Base-by-base conservation (phyloP, 2,113 vertebrate genomes). In the Pandion haliaetus region DNA sequence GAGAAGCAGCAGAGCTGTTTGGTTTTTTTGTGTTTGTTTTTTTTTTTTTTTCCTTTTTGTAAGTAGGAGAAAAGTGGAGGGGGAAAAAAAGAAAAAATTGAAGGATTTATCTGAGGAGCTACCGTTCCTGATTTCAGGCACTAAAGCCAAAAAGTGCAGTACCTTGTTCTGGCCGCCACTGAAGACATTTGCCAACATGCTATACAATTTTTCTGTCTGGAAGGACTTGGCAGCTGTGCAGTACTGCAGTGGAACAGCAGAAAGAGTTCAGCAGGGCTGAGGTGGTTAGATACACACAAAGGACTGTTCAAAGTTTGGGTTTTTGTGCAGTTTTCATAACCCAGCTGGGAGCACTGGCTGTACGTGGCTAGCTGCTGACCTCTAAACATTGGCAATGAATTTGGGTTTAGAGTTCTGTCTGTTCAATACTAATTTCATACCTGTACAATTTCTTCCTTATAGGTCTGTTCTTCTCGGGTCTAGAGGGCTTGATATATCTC, bases 391-490 rank as follows among this genome's bases (percentile, higher is more conserved):
- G 83, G 29, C 74, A 61, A 6, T 21, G 38, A 54, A 11, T 62
- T 69, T 91, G 38, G 45, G 17, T 76, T 61, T 42, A 52, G 82
- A 77, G 44, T 65, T 88, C 52, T 78, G 4, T 23, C 73, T 78
- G 69, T 62, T 83, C 55, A 71, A 32, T 81, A 25, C 82, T 79
- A 61, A 67, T 86, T 84, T 94, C 44, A 24, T 93, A 59, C 72
- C 44, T 76, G 55, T 92, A 44, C 23, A 32, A 78, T 96, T 10
- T 76, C 62, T 67, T 88, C 54, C 25, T 55, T 84, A 11, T 81
- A 99, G 99, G 62, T 99, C 99, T 5, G 99, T 99, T 95, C 99
- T 99, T 54, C 98, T 99, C 1, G 99, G 99, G 28, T 99, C 99
- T 95, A 98, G 95, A 97, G 99, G 99, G 25, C 98, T 99, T 88